Conservation (phyloP, 1,140 invertebrate species). For the Chelonus insularis region DNA sequence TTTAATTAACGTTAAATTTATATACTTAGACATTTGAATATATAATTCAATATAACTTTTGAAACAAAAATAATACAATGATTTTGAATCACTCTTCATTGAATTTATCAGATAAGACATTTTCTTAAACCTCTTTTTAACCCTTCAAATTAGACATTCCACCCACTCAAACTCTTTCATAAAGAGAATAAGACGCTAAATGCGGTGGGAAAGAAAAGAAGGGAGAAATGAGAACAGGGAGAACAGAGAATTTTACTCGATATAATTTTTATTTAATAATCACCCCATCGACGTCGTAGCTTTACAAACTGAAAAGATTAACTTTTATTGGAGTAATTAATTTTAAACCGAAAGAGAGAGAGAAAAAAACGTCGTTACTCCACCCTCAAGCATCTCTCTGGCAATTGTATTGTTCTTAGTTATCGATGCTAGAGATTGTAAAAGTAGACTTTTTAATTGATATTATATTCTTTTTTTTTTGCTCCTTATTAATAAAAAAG, state of each 20-base stretch:
- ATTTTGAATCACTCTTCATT: slow-evolving; percentile 26
- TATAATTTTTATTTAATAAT: slow-evolving; percentile 35
- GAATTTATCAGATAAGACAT: slow-evolving; percentile 31
- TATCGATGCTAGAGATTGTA: no score
- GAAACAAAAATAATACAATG: no score
- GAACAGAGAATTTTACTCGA: slow-evolving; percentile 16
- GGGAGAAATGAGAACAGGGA: neutral
- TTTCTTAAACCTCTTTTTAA: slow-evolving; percentile 1
- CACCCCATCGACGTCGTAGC: slow-evolving; percentile 19
- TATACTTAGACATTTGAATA: neutral
- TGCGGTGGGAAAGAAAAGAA: slow-evolving; percentile 2
- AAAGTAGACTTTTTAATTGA: no score
- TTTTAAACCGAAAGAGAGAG: slow-evolving; percentile 28
- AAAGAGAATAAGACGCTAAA: slow-evolving; percentile 1
- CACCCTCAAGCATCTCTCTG: neutral
- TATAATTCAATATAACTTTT: no score
- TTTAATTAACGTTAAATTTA: slow-evolving; percentile 1
- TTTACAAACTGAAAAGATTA: slow-evolving; percentile 36
- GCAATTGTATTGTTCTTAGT: neutral
- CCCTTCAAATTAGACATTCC: slow-evolving; percentile 22
- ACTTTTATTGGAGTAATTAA: slow-evolving; percentile 45
- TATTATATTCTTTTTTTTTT: no score
- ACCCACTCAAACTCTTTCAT: slow-evolving; percentile 21
- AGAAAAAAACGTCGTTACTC: neutral
- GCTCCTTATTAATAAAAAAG: no score